Base-by-base conservation (phyloP, 2,888 invertebrate species). In the Neuroscelio doddi region DNA sequence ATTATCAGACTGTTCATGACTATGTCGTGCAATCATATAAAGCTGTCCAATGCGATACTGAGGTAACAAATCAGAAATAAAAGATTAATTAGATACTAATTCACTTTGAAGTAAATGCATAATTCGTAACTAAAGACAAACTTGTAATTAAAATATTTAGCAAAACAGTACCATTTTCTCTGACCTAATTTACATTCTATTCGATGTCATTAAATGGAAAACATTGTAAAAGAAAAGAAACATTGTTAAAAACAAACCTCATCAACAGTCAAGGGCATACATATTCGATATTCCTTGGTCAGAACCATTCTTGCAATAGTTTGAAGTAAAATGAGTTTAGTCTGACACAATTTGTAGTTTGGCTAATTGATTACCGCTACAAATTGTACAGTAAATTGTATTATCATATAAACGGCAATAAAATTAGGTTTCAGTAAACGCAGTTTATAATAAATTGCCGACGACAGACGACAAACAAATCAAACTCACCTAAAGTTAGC, bases 1-100 rank as follows among this genome's bases (percentile, higher is more conserved):
- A 64, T 92, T 91, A 68, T 92, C 92, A 0, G 95, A 95, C 80
- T 97, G 95, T 79, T 96, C 96, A 76, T 92, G 90, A 82, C 96
- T 96, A 81, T 97, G 96, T 46, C 96, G 90, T 1, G 96, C 95
- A 77, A 96, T 96, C 96, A 96, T 97, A 84, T 96, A 96, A 61
- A 96, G 87, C 83, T 97, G 96, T 0, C 96, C 96, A 73, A 96
- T 91, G 71, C 90, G 91, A 84, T 96, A 96, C 96, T 96, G 82
- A 41, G 88, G 87, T 57, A 70, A 72, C 14, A 55, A 12, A 45
- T 45, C 24, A 38, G 45, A 52, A 8, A 61, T 56, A n/a, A 47
- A 61, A 58, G 44, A 41, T 53, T 45, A 39, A 53, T 53, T 5
- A 14, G 7, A 9, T 14, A 9, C 9, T 27, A 47, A 5, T 32